phyloP scores from a whole-genome alignment of 2,113 vertebrate genomes.

The Sander vitreus region DNA sequence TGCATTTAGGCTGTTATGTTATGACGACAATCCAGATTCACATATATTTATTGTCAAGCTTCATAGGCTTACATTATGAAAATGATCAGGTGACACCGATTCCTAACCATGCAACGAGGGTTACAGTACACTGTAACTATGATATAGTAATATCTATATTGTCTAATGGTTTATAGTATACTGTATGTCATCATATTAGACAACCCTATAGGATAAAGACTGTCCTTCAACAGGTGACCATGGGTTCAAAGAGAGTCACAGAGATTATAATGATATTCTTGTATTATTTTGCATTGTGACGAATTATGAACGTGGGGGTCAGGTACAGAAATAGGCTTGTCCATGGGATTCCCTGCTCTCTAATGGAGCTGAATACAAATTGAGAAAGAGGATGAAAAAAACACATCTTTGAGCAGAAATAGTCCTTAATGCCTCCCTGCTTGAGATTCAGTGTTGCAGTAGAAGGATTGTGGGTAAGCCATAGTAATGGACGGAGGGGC shows the following conservation, averaged over 20 bases:
- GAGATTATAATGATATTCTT: background rate
- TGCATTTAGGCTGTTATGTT: no score
- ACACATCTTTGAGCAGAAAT: background rate
- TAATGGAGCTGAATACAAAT: background rate
- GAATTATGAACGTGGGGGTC: background rate
- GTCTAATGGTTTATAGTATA: background rate
- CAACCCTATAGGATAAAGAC: background rate
- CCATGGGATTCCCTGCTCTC: background rate
- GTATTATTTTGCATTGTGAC: background rate
- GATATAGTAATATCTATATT: background rate
- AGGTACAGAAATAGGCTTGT: background rate
- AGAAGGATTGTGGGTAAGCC: slow-evolving; percentile 52
- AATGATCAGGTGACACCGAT: no score
- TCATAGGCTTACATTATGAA: no score
- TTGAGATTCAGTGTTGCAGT: slow-evolving; percentile 36
- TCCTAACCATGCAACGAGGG: no score
- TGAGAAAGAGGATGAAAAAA: background rate
- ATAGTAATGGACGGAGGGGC: slow-evolving; percentile 27
- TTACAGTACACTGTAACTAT: no score
- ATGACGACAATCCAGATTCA: no score
- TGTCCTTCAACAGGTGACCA: background rate
- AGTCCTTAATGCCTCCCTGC: slow-evolving; percentile 1
- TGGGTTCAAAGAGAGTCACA: background rate
- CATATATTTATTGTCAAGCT: no score
- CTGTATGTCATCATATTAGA: background rate